These are phyloP conservation scores for Athene cunicularia DNA, from an alignment of 2,113 vertebrate species.

Conservation along the genomic window DNA sequence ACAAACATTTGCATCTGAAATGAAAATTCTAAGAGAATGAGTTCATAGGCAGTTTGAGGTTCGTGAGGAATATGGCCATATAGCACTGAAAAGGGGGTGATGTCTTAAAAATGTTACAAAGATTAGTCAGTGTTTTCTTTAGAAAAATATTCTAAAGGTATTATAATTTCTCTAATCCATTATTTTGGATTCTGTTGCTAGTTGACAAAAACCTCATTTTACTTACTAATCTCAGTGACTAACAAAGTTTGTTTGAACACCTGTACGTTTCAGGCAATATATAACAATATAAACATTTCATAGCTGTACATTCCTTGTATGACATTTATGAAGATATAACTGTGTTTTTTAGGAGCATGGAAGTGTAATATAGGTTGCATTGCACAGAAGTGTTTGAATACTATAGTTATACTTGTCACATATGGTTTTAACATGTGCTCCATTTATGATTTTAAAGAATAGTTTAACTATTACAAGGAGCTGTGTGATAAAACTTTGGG, in stretches of 20 bases:
- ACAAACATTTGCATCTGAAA: neutral
- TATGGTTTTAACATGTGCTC: rapidly evolving
- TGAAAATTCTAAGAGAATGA: neutral
- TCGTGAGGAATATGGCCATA: neutral
- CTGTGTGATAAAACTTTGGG: neutral
- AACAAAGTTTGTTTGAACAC: neutral
- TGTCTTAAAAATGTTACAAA: neutral
- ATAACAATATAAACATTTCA: neutral
- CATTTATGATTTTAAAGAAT: neutral
- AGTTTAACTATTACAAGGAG: neutral
- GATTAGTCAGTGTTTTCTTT: neutral
- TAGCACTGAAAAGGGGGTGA: neutral
- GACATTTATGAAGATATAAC: neutral
- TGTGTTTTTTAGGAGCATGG: neutral
- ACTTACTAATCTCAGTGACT: neutral
- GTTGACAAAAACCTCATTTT: neutral
- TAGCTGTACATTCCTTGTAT: neutral
- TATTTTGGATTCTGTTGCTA: neutral
- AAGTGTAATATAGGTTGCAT: neutral
- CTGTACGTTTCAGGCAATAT: neutral
- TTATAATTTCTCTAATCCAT: neutral
- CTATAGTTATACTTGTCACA: neutral
- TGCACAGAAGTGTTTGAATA: neutral
- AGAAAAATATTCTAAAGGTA: neutral
- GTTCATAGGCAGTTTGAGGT: neutral